Percentiles rank a stretch among this genome's conserved stretches.
These are phyloP conservation scores for Trialeurodes vaporariorum DNA, from an alignment of 1,140 invertebrate genomes.

Conservation along the genomic window DNA sequence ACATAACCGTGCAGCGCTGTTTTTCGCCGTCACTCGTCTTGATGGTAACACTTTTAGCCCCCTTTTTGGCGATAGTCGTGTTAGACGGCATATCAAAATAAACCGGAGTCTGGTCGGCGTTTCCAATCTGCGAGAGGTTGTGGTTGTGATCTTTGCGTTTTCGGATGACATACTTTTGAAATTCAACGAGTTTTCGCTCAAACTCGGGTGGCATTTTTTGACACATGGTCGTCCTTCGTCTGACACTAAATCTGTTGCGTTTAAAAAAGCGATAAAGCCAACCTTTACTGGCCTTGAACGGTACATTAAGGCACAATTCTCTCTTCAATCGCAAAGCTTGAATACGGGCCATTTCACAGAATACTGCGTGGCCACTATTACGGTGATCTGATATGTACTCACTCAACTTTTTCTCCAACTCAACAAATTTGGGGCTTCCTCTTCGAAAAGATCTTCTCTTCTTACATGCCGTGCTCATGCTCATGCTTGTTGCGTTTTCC, in stretches of 20 bases:
- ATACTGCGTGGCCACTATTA: not conserved
- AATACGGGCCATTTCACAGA: not conserved
- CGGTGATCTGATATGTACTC: not conserved
- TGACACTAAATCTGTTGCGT: conserved; percentile 5
- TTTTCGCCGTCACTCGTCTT: conserved; percentile 14
- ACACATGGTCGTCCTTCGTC: conserved; percentile 9
- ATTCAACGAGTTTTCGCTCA: conserved; percentile 14
- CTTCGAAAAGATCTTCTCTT: not conserved
- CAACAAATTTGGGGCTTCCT: not conserved
- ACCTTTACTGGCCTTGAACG: conserved; percentile 12
- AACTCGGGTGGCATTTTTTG: conserved; percentile 13
- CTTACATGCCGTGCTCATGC: not conserved
- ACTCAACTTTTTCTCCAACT: not conserved
- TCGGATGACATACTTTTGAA: conserved; percentile 10
- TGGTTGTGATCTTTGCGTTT: conserved; percentile 14
- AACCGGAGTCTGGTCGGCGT: conserved; percentile 18
- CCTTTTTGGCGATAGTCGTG: conserved; percentile 14
- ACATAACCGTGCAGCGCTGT: conserved; percentile 15
- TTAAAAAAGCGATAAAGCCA: conserved; percentile 13
- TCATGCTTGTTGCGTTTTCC: not conserved
- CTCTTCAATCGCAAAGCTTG: not conserved
- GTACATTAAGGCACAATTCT: not conserved
- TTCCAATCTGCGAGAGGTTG: conserved; percentile 16
- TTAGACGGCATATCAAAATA: conserved; percentile 18
- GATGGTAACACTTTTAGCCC: conserved; percentile 12